Conservation (phyloP, 1,140 invertebrate species). For the Zaprionus taronus region DNA sequence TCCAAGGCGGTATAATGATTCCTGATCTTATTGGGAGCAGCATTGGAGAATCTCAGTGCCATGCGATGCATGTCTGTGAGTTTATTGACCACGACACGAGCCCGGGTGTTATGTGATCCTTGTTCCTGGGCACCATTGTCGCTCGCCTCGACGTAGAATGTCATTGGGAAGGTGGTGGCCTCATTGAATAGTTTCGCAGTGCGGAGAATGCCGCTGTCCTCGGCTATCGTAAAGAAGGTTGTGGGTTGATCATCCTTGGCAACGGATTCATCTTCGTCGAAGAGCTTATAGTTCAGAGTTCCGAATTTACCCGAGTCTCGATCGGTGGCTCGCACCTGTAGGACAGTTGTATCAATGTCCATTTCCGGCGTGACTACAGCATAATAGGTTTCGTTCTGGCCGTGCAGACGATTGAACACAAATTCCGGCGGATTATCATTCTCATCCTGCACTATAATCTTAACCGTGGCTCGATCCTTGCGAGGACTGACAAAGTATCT, state of each 20-base stretch:
- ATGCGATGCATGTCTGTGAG: conserved; percentile 90
- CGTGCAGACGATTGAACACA: conserved; percentile 87
- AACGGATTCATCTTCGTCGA: conserved; percentile 84
- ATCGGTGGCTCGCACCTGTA: conserved; percentile 91
- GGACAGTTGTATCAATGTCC: conserved; percentile 89
- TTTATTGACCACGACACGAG: conserved; percentile 86
- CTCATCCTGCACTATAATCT: conserved; percentile 92
- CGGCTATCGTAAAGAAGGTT: conserved; percentile 90
- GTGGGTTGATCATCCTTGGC: conserved; percentile 85
- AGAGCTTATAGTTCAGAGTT: conserved; percentile 88
- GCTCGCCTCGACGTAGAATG: conserved; percentile 88
- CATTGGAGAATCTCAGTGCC: conserved; percentile 90
- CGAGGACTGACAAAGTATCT: conserved; percentile 91
- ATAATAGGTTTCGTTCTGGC: conserved; percentile 87
- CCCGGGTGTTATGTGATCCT: conserved; percentile 73
- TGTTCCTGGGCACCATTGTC: conserved; percentile 77
- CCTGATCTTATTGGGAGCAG: conserved; percentile 89
- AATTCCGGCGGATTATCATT: conserved; percentile 95
- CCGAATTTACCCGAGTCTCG: conserved; percentile 92
- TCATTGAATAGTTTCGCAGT: conserved; percentile 90
- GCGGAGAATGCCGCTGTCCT: conserved; percentile 89
- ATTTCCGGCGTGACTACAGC: conserved; percentile 89
- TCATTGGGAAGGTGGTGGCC: conserved; percentile 88
- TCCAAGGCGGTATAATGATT: conserved; percentile 88
- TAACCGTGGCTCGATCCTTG: conserved; percentile 90